Evolutionary conservation across 2,797 vertebrate genomes (phyloP).

Genomic region (Buceros bicornis): DNA sequence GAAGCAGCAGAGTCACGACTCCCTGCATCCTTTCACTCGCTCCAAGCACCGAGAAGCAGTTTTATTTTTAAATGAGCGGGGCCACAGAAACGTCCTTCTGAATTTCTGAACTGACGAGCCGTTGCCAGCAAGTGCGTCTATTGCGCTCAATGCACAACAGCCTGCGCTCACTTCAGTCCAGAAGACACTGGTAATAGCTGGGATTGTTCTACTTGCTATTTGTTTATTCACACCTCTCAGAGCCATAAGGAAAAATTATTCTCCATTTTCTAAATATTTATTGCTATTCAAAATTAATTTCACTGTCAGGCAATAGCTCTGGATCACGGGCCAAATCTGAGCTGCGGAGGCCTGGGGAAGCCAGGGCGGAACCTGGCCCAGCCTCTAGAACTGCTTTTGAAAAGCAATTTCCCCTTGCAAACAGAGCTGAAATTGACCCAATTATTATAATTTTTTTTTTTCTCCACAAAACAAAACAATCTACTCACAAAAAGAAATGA

Average conservation of each 20-base stretch:
- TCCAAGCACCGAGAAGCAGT: background rate
- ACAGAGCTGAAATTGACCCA: background rate
- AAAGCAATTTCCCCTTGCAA: background rate
- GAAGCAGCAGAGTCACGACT: background rate
- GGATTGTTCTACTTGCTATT: background rate
- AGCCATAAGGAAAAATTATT: background rate
- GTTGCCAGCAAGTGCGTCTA: background rate
- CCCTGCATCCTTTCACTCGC: background rate
- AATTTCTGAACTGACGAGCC: background rate
- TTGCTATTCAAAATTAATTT: background rate
- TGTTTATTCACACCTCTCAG: background rate
- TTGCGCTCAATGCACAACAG: background rate
- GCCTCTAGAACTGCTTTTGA: background rate
- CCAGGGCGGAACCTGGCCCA: background rate
- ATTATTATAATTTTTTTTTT: background rate
- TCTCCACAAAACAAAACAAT: conserved; percentile 56
- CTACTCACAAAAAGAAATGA: conserved; percentile 59
- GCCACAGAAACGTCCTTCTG: background rate
- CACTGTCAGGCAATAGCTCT: background rate
- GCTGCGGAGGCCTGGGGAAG: background rate
- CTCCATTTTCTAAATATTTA: background rate
- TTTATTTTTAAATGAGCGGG: conserved; percentile 36
- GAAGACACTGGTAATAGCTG: background rate
- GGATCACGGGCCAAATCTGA: background rate
- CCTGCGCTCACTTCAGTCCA: background rate